A percentile compares a stretch with the other conserved stretches of the same genome.
These are phyloP conservation scores for Sorex fumeus DNA, from an alignment of 2,113 vertebrate genomes.

Conservation along the genomic window DNA sequence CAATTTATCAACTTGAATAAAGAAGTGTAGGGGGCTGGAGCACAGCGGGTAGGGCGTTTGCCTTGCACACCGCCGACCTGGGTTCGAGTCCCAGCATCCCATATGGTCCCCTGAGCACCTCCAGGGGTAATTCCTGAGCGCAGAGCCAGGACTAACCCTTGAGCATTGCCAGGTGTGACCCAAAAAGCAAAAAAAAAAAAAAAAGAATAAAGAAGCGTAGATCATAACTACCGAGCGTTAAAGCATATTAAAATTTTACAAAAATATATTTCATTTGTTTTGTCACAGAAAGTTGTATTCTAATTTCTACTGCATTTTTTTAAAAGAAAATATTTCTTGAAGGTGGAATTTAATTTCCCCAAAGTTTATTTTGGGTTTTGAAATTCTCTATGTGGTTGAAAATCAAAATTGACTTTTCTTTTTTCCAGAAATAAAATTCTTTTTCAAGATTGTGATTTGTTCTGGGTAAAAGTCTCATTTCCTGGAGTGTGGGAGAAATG, in stretches of 20 bases:
- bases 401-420: background rate
- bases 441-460: background rate
- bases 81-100: too few species aligned
- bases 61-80: too few species aligned
- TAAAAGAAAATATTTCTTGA: background rate
- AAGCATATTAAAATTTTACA: constrained; percentile 32
- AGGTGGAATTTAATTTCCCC: constrained; percentile 4
- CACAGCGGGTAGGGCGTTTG: too few species aligned
- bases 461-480: background rate
- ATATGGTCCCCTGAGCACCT: too few species aligned
- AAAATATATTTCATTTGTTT: constrained; percentile 62
- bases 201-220: constrained; percentile 3
- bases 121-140: too few species aligned
- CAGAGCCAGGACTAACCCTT: too few species aligned
- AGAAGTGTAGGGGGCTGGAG: too few species aligned
- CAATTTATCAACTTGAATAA: constrained; percentile 5
- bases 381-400: background rate
- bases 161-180: too few species aligned
- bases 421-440: constrained; percentile 42
- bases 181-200: too few species aligned
- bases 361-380: background rate
- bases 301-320: constrained; percentile 15
- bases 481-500: background rate
- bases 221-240: background rate
- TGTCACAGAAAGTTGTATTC: background rate